Evolutionary conservation across 2,888 invertebrate genomes (phyloP).

Genomic region (Cheilosia impressa): DNA sequence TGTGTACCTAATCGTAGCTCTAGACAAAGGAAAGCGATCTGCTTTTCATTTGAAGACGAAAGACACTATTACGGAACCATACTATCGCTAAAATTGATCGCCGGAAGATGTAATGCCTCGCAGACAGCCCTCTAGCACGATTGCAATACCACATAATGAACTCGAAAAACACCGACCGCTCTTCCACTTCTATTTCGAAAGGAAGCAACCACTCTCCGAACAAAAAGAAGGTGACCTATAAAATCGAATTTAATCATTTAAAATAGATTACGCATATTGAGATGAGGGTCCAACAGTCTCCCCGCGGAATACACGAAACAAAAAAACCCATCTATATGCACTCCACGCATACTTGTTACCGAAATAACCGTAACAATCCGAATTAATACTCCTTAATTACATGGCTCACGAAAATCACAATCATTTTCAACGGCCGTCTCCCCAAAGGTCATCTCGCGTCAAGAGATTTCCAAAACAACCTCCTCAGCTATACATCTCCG

Average conservation of each 20-base stretch:
- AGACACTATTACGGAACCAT: no score
- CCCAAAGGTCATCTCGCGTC: conserved; percentile 60
- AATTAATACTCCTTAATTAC: conserved; percentile 68
- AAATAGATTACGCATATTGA: background rate
- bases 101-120: no score
- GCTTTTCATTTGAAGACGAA: no score
- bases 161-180: no score
- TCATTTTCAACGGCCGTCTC: conserved; percentile 54
- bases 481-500: conserved; percentile 30
- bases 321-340: conserved; percentile 19
- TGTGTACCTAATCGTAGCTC: no score
- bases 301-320: background rate
- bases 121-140: no score
- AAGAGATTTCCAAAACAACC: conserved; percentile 36
- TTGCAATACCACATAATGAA: no score
- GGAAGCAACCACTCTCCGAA: background rate
- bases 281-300: background rate
- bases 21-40: no score
- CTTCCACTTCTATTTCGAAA: background rate
- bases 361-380: conserved; percentile 62
- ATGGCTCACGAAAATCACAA: conserved; percentile 70
- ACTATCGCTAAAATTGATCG: no score
- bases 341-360: conserved; percentile 38
- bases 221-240: conserved; percentile 5
- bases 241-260: conserved; percentile 11